Conservation (phyloP, 2,888 invertebrate genomes). For the Dyspetes luteomarginatus region DNA sequence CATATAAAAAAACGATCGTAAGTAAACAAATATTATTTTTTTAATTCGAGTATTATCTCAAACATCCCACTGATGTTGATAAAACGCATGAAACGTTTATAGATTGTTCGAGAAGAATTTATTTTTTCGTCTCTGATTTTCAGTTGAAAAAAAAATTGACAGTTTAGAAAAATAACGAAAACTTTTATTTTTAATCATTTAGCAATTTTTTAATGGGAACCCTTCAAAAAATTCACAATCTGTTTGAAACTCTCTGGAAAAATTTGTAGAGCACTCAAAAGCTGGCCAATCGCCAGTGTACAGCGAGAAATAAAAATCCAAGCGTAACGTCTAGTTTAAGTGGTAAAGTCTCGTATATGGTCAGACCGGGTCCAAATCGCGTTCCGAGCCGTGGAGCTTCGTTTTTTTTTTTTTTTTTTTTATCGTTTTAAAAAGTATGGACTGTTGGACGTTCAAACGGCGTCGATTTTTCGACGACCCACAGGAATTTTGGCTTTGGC, state of each 20-base stretch:
- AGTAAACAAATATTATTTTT: too few species aligned
- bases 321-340: slow-evolving; percentile 4
- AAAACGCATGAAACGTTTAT: too few species aligned
- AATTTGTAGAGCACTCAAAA: background rate
- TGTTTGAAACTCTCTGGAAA: background rate
- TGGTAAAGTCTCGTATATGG: slow-evolving; percentile 24
- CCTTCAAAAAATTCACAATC: background rate
- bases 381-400: background rate
- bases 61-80: too few species aligned
- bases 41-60: too few species aligned
- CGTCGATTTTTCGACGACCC: slow-evolving; percentile 46
- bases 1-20: too few species aligned
- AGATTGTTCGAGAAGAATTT: too few species aligned
- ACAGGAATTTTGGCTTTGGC: slow-evolving; percentile 14
- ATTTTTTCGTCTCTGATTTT: too few species aligned
- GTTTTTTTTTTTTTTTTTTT: background rate
- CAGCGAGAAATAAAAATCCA: background rate
- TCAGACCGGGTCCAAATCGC: slow-evolving; percentile 11
- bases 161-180: too few species aligned
- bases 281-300: background rate
- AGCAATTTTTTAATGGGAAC: background rate
- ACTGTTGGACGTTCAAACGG: background rate
- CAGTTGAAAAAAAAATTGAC: too few species aligned
- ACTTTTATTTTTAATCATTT: background rate
- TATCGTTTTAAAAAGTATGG: slow-evolving; percentile 13